These are phyloP conservation scores for Hippocampus guttulatus DNA, from an alignment of 2,113 vertebrate genomes.

Conservation along the genomic window DNA sequence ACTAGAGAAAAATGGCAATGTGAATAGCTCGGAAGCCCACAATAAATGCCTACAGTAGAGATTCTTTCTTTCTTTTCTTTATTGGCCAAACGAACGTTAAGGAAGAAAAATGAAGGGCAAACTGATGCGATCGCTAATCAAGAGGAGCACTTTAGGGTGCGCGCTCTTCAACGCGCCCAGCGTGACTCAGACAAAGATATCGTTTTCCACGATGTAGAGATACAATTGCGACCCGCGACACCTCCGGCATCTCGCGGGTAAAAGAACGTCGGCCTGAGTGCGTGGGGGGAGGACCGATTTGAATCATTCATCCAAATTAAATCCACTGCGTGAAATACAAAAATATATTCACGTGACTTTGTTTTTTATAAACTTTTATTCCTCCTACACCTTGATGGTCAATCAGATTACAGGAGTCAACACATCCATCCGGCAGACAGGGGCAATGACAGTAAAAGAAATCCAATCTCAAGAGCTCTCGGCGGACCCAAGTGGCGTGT, in stretches of 20 bases:
- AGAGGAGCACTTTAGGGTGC: too few relatives aligned
- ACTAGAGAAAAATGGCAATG: slow-evolving; percentile 13
- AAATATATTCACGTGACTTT: too few relatives aligned
- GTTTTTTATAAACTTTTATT: too few relatives aligned
- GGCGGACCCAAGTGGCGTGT: slow-evolving; percentile 4
- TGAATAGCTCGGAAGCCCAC: slow-evolving; percentile 3
- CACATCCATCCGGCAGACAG: not conserved
- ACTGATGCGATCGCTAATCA: not conserved
- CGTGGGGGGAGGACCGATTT: not conserved
- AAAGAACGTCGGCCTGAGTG: not conserved
- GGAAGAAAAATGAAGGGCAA: slow-evolving; percentile 43
- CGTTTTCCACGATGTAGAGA: too few relatives aligned
- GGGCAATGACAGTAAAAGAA: not conserved
- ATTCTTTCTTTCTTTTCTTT: slow-evolving; percentile 52
- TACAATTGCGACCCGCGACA: too few relatives aligned
- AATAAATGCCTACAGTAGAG: slow-evolving; percentile 39
- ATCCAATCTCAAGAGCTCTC: not conserved
- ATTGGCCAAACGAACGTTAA: slow-evolving; percentile 60
- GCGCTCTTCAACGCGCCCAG: too few relatives aligned
- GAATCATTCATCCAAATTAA: not conserved
- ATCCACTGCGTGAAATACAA: not conserved
- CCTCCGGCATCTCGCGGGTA: not conserved
- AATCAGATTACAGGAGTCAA: not conserved
- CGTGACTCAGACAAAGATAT: too few relatives aligned
- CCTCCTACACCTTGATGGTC: not conserved